Conservation (phyloP, 2,113 vertebrate genomes). For the Strigops habroptila region DNA sequence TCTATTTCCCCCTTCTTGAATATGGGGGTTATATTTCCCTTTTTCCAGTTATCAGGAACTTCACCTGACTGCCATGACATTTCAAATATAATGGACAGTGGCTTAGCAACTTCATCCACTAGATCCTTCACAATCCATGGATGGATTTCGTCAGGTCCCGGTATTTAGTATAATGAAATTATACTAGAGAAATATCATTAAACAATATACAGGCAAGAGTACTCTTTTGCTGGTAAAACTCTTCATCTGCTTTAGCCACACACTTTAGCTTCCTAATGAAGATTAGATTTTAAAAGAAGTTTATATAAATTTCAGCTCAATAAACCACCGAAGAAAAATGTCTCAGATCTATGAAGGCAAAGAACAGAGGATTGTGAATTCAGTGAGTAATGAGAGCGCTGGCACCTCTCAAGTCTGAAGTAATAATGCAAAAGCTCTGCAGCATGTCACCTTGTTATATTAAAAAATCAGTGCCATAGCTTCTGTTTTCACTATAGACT, state of each 20-base stretch:
- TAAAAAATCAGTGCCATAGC: neutral
- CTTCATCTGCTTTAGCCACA: neutral
- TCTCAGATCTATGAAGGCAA: neutral
- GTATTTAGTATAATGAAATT: neutral
- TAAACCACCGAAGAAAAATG: neutral
- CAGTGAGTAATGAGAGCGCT: neutral
- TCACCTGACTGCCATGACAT: neutral
- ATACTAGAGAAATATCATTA: neutral
- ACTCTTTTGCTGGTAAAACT: neutral
- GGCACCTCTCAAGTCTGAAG: neutral
- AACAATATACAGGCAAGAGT: neutral
- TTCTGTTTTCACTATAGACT: neutral
- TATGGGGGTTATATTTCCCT: too few relatives aligned
- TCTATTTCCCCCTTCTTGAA: too few relatives aligned
- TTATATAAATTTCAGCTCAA: neutral
- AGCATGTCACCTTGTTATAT: neutral
- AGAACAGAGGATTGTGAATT: neutral
- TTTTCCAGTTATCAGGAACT: too few relatives aligned
- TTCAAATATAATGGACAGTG: neutral
- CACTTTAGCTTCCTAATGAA: neutral
- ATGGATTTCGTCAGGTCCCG: neutral
- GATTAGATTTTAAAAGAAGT: neutral
- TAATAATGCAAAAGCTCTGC: neutral
- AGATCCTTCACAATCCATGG: neutral
- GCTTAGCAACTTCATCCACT: neutral